Evolutionary conservation across 2,888 invertebrate species (phyloP).

Genomic region (Formica aserva): DNA sequence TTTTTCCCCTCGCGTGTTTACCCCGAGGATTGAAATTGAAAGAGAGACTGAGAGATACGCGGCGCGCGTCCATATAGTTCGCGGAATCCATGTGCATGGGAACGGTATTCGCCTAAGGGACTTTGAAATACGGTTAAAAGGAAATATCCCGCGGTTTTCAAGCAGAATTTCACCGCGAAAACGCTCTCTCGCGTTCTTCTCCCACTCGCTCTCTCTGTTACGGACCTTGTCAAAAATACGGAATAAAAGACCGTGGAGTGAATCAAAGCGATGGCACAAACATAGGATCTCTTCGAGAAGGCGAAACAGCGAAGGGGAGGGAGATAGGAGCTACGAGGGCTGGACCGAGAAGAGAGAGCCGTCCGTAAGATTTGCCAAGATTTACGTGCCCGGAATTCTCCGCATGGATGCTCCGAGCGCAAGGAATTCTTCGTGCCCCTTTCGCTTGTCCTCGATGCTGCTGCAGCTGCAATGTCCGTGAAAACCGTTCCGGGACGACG

Average conservation of each 20-base stretch:
- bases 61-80: not conserved
- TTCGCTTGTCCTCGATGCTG: constrained; percentile 26
- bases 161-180: constrained; percentile 1
- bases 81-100: constrained; percentile 6
- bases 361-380: constrained; percentile 77
- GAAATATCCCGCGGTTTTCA: constrained; percentile 38
- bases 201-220: constrained; percentile 33
- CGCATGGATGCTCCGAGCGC: constrained; percentile 69
- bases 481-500: constrained; percentile 25
- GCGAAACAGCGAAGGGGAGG: not conserved
- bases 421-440: constrained; percentile 70
- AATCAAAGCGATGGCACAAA: constrained; percentile 47
- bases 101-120: constrained; percentile 43
- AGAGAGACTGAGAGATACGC: constrained; percentile 20
- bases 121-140: constrained; percentile 49
- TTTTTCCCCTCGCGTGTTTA: constrained; percentile 22
- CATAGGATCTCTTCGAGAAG: constrained; percentile 19
- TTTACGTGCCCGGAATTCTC: constrained; percentile 78
- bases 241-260: constrained; percentile 42
- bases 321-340: not conserved
- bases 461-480: constrained; percentile 23
- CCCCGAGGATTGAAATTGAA: constrained; percentile 46
- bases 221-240: constrained; percentile 51
- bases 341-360: constrained; percentile 36
- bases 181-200: not conserved